Base-by-base conservation (phyloP, 2,797 vertebrate species). In the Holocentrus rufus region DNA sequence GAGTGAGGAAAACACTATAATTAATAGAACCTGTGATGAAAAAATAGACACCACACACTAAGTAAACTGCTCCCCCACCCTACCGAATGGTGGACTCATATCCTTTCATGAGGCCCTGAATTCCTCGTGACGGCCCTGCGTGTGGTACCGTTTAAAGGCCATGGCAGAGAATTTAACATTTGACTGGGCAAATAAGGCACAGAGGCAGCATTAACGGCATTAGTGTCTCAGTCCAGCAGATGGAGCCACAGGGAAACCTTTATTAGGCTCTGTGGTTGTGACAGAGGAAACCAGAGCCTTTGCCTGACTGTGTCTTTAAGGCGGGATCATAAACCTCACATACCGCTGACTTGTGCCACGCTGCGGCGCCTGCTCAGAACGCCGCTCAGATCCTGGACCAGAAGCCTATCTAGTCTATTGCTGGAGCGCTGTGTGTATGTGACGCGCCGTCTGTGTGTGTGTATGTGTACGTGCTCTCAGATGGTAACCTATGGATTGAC, bases 351-450 rank as follows among this genome's bases (percentile, higher is more conserved):
- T 61, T 65, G 2, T 78, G 84, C 85, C 84, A 84, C 84, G 83
- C 78, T 65, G 83, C 84, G 69, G 85, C 81, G 87, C 88, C 54
- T 85, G 85, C 81, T 89, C 87, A 78, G 83, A 87, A 60, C 66
- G 68, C 61, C 18, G 55, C 44, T 64, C 52, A 34, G 74, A 65
- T 73, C 74, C 62, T 4, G 79, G 64, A 76, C 61, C 77, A 22
- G 83, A 55, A 80, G 20, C 72, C 69, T 39, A 23, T 39, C 72
- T 23, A 1, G 77, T 70, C 76, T 34, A 22, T 58, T 61, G 7
- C 15, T 27, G 7, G 42, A 0, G 42, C 17, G 9, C 23, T 9
- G 46, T 25, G 52, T 2, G 65, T n/a, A 36, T 52, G 56, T n/a
- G 10, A 34, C 31, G 31, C 31, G 31, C 31, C 22, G 64, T 5